These are phyloP conservation scores for Whitmania pigra DNA, from an alignment of 1,140 invertebrate species.

Conservation along the genomic window DNA sequence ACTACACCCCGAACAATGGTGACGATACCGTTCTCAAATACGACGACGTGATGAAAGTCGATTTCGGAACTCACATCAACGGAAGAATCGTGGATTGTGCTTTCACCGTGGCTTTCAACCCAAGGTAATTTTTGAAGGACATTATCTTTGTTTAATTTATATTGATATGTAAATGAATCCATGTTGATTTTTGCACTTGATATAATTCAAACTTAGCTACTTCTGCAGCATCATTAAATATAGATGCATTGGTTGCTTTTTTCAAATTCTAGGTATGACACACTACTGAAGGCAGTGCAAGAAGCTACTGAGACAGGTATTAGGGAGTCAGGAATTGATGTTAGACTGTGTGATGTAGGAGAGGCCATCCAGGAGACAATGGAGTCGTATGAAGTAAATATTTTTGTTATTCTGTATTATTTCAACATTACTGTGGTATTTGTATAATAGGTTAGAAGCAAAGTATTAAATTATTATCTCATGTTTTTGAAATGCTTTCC, in stretches of 20 bases:
- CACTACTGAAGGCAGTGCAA: constrained; percentile 81
- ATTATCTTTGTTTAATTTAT: not conserved
- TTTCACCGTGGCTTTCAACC: constrained; percentile 90
- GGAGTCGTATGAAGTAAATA: constrained; percentile 87
- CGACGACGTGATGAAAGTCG: constrained; percentile 98
- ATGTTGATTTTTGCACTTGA: not conserved
- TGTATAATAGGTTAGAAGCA: not conserved
- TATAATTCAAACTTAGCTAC: not conserved
- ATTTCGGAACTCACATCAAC: constrained; percentile 98
- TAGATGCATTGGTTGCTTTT: not conserved
- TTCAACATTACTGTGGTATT: not conserved
- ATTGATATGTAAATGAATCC: not conserved
- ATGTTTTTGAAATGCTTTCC: not conserved
- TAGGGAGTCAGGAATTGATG: constrained; percentile 85
- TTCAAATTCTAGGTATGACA: constrained; percentile 57
- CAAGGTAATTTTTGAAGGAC: constrained; percentile 46
- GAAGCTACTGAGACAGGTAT: constrained; percentile 97
- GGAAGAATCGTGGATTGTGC: constrained; percentile 97
- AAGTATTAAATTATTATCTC: too few relatives aligned
- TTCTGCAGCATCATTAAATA: not conserved
- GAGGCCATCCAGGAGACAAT: constrained; percentile 96
- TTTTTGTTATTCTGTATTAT: not conserved
- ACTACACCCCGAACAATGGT: constrained; percentile 97
- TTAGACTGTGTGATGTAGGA: constrained; percentile 89
- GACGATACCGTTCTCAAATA: constrained; percentile 84